Evolutionary conservation across 2,888 invertebrate species (phyloP).

Genomic region (Ischnus inquisitorius): DNA sequence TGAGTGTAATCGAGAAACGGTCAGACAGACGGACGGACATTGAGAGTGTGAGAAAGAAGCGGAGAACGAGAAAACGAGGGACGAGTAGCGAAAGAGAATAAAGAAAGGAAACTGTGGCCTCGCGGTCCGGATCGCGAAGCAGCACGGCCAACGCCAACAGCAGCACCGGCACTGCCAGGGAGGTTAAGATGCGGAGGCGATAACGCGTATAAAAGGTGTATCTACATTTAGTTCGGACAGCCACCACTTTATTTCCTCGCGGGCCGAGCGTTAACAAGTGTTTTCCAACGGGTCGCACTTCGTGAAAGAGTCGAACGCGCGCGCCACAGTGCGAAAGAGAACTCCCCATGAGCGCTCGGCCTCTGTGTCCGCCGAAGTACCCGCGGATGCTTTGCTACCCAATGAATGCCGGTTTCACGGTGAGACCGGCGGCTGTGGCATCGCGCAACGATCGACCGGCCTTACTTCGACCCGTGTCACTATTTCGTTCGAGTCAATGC

Average conservation of each 20-base stretch:
- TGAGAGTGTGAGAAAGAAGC: conserved; percentile 47
- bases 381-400: conserved; percentile 64
- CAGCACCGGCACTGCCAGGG: conserved; percentile 53
- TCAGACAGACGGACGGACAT: conserved; percentile 44
- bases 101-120: conserved; percentile 64
- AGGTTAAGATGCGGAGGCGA: conserved; percentile 77
- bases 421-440: conserved; percentile 47
- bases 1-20: conserved; percentile 63
- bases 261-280: conserved; percentile 81
- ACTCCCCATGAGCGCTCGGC: conserved; percentile 14
- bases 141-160: conserved; percentile 65
- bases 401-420: conserved; percentile 58
- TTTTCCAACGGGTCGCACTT: conserved; percentile 80
- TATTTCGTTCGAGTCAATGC: conserved; percentile 27
- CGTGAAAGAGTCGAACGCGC: conserved; percentile 65
- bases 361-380: conserved; percentile 58
- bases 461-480: conserved; percentile 23
- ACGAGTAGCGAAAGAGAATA: conserved; percentile 54
- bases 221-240: conserved; percentile 83
- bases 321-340: conserved; percentile 54
- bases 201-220: conserved; percentile 83
- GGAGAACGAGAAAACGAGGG: conserved; percentile 32
- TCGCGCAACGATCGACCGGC: conserved; percentile 50
- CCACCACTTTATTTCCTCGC: conserved; percentile 82
- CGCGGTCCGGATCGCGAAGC: conserved; percentile 77